Conservation (phyloP, 2,888 invertebrate genomes). For the Lampropteryx suffumata region DNA sequence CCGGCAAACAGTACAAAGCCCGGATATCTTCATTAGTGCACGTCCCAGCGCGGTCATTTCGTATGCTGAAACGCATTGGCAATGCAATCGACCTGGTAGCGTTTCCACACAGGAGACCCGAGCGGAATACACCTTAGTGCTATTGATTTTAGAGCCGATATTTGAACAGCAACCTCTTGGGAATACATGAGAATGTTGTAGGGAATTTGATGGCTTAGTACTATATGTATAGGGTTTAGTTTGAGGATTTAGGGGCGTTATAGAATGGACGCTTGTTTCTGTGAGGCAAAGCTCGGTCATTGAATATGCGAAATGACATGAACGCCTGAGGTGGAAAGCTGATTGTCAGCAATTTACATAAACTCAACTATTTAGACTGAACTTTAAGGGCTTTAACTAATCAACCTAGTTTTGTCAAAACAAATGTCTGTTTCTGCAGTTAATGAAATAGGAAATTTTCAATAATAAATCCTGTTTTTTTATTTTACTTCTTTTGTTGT, state of each 20-base stretch:
- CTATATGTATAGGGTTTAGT: conserved; percentile 5
- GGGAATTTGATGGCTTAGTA: conserved; percentile 1
- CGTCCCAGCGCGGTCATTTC: conserved; percentile 51
- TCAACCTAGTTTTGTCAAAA: no score
- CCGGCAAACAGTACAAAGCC: conserved; percentile 37
- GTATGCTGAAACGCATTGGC: conserved; percentile 56
- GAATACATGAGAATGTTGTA: neutral
- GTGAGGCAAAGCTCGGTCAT: conserved; percentile 25
- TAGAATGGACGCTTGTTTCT: conserved; percentile 13
- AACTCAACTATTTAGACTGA: no score
- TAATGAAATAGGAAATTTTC: no score
- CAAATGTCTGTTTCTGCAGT: no score
- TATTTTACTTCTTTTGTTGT: no score
- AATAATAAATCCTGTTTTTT: no score
- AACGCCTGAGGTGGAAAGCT: conserved; percentile 24
- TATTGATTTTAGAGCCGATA: conserved; percentile 16
- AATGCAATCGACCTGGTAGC: conserved; percentile 53
- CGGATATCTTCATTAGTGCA: conserved; percentile 44
- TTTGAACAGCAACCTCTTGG: conserved; percentile 8
- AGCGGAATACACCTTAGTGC: conserved; percentile 14
- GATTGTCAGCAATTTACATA: conserved; percentile 25
- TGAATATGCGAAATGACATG: conserved; percentile 28
- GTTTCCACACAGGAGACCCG: conserved; percentile 9
- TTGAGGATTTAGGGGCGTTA: conserved; percentile 3
- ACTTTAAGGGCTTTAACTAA: no score